These are phyloP conservation scores for Sebastolobus alascanus DNA, from an alignment of 2,797 vertebrate species.

Conservation along the genomic window DNA sequence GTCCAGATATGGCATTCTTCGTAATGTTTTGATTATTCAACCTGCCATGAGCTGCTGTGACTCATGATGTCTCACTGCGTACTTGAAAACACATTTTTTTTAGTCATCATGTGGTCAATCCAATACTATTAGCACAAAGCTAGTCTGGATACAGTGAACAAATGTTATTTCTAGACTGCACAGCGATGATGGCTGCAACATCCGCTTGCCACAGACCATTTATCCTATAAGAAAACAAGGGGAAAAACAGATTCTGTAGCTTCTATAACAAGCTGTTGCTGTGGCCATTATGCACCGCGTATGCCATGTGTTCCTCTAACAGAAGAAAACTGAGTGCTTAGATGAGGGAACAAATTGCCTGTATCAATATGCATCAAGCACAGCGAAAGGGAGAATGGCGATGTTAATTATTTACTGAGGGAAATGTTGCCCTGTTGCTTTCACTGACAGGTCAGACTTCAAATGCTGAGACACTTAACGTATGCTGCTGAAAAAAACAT, in stretches of 20 bases:
- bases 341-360: conserved; percentile 74
- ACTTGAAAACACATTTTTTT: conserved; percentile 24
- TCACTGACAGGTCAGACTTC: conserved; percentile 75
- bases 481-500: conserved; percentile 66
- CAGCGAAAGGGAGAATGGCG: conserved; percentile 56
- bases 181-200: conserved; percentile 29
- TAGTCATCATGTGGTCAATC: conserved; percentile 23
- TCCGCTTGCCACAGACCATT: conserved; percentile 16
- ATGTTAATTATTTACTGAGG: conserved; percentile 77
- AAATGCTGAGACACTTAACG: conserved; percentile 69
- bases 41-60: conserved; percentile 36
- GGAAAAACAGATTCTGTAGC: conserved; percentile 27
- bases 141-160: conserved; percentile 1
- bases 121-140: conserved; percentile 11
- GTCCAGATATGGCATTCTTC: conserved; percentile 41
- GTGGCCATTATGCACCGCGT: conserved; percentile 56
- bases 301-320: conserved; percentile 61
- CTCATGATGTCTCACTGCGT: conserved; percentile 32
- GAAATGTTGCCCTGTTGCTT: conserved; percentile 70
- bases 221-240: conserved; percentile 21
- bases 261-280: conserved; percentile 59
- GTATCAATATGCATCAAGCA: conserved; percentile 73
- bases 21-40: conserved; percentile 45
- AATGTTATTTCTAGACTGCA: conserved; percentile 3
- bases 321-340: conserved; percentile 66